Evolutionary conservation across 2,888 invertebrate genomes (phyloP), one percentile per base, ranked within the genome.

Genomic region (Tachystola acroxantha): DNA sequence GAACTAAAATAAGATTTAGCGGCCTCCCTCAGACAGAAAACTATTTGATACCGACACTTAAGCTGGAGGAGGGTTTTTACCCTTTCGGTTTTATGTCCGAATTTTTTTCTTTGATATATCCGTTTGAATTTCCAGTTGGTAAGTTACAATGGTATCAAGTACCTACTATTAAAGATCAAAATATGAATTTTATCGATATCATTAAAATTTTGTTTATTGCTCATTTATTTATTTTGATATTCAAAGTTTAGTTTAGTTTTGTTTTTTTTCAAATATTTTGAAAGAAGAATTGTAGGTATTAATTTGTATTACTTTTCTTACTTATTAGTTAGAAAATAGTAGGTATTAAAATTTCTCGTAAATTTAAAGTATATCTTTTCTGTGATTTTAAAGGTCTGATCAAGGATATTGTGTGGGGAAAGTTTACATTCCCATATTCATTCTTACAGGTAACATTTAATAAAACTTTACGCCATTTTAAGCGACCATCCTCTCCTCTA

Each of bases 71-170:
- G 40, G 89, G 90, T 47, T 84, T 89, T 63, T 88, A 90, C 62
- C 78, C 90, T 48, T 92, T 92, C 65, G 82, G 88, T 53, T 90
- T 90, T 64, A 87, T 92, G 61, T 88, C 91, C 7, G 68, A 78
- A 41, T 88, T 92, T 64, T 88, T 92, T 61, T 87, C 88, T 48
- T 69, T 89, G 59, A 86, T 92, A 58, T 90, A 91, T 67, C 91
- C 92, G 2, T 86, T 89, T 56, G 89, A 90, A 49, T 89, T 91
- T 72, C 91, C 92, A 42, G 68, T 88, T 37, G 92, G 92, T 92
- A 74, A 89, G 84, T 72, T n/a, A n/a, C n/a, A 31, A 32, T 35
- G 9, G n/a, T 9, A 11, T 27, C 10, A 10, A 19, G 16, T 12
- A 12, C 16, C n/a, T n/a, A n/a, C n/a, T n/a, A n/a, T n/a, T n/a